Base-by-base conservation (phyloP, 2,797 vertebrate species). In the Poecilia picta region DNA sequence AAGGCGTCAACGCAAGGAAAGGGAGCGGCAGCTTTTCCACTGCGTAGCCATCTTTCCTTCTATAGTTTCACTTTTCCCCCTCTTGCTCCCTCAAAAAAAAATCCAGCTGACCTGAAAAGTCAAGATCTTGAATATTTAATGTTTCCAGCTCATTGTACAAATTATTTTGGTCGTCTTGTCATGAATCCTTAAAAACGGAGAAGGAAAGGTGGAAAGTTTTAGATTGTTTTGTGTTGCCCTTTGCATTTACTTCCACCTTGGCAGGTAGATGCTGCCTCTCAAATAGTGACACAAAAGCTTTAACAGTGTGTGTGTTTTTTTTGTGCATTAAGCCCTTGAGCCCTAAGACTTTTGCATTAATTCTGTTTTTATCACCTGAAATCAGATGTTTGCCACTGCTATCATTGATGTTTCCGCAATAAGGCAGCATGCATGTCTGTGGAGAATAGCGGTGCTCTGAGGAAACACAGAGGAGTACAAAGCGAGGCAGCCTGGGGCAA, bases 91-190 rank as follows among this genome's bases (percentile, higher is more conserved):
- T 95, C 91, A 90, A 95, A 95, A 94, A 91, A 96, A 97, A 94
- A 97, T 97, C 23, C 95, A 94, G 93, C 94, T 96, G 95, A 97
- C 96, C 95, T 96, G 81, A 92, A 92, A 91, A 93, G 92, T 91
- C 83, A 83, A 87, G 86, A 75, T 83, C 74, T 74, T 95, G 87
- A 95, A 94, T 95, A 88, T 95, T 96, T 94, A 73, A 93, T 90
- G 64, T 83, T 78, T 83, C 74, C 76, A 83, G 74, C 91, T 93
- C 83, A 86, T 89, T 92, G 82, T 82, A 85, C 83, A 91, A 90
- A 94, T 94, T 83, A 90, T 90, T 91, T 89, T 88, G 81, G 82
- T 89, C 62, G 51, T 91, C 59, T 82, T 66, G 83, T 81, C 85
- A 83, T 88, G 68, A 93, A 93, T 87, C 84, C 89, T 92, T 91